Base-by-base conservation (phyloP, 2,888 invertebrate species). In the Polydrusus pterygomalis region DNA sequence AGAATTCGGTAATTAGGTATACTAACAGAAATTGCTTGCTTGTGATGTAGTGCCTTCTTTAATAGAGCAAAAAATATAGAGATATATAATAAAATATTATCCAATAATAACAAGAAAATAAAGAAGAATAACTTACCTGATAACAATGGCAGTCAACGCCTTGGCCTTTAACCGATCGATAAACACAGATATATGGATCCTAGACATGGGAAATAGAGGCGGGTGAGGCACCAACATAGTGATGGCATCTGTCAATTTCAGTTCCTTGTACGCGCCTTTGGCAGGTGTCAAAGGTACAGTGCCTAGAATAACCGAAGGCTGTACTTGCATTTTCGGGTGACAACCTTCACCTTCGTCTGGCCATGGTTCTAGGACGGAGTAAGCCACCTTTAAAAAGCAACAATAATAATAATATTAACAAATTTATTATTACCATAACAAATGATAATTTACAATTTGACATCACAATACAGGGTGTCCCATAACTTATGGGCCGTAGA, bases 101-200 rank as follows among this genome's bases (percentile, higher is more conserved):
- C n/a, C n/a, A n/a, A n/a, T n/a, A n/a, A n/a, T 43, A 43, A 17
- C 17, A 47, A 17, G 3, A 17, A 47, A n/a, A 17, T 47, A 3
- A 17, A 47, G 17, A 17, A n/a, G 6, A 25, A 25, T 3, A 25
- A 25, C 91, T 89, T 87, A 96, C 97, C 94, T 94, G 82, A 97
- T 93, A 77, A 96, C 94, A 84, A 97, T 94, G 73, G 95, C 93
- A 78, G 96, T 91, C 60, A 92, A 89, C 80, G 91, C 89, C 80
- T 91, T 91, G 20, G 91, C 89, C 82, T 92, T 92, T 72, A 94
- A 91, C 81, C 91, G 91, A 68, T 94, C 92, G 74, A 98, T 91
- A 84, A 96, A 96, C 38, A 97, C 96, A 0, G 97, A 97, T 25
- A 97, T 92, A 87, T 97, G 96, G 82, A 98, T 90, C 83, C 95